Evolutionary conservation across 2,888 invertebrate species (phyloP).

Genomic region (Cantharis lateralis): DNA sequence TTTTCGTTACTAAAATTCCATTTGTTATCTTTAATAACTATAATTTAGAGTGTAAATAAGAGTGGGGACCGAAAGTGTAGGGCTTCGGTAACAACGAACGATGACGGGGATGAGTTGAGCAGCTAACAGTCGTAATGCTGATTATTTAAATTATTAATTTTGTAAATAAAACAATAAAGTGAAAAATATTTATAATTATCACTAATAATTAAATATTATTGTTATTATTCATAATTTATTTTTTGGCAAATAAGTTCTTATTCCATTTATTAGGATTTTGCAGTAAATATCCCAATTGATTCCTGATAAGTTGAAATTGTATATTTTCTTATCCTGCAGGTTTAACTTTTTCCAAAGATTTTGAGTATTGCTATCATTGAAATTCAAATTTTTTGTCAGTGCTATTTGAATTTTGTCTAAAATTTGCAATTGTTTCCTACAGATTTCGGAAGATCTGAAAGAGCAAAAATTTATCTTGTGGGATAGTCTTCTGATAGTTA

Average conservation of each 20-base stretch:
- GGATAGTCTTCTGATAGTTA: no score
- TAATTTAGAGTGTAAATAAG: no score
- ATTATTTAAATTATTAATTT: no score
- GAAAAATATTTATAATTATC: no score
- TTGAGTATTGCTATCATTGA: constrained; percentile 58
- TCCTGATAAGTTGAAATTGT: constrained; percentile 71
- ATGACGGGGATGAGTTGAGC: no score
- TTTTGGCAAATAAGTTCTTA: constrained; percentile 64
- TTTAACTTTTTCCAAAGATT: constrained; percentile 62
- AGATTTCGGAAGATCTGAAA: constrained; percentile 39
- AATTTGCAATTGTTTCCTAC: not conserved
- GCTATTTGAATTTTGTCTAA: not conserved
- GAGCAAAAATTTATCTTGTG: no score
- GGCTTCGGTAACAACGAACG: no score
- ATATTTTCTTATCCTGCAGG: constrained; percentile 62
- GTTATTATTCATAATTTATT: constrained; percentile 41
- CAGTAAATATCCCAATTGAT: constrained; percentile 77
- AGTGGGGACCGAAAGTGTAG: no score
- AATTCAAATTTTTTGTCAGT: constrained; percentile 41
- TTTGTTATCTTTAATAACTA: no score
- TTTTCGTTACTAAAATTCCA: constrained; percentile 59
- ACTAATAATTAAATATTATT: no score
- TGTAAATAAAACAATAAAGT: no score
- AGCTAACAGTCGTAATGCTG: no score
- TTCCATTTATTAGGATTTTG: constrained; percentile 69